Base-by-base conservation (phyloP, 2,888 invertebrate genomes). In the Brachyopa scutellaris region DNA sequence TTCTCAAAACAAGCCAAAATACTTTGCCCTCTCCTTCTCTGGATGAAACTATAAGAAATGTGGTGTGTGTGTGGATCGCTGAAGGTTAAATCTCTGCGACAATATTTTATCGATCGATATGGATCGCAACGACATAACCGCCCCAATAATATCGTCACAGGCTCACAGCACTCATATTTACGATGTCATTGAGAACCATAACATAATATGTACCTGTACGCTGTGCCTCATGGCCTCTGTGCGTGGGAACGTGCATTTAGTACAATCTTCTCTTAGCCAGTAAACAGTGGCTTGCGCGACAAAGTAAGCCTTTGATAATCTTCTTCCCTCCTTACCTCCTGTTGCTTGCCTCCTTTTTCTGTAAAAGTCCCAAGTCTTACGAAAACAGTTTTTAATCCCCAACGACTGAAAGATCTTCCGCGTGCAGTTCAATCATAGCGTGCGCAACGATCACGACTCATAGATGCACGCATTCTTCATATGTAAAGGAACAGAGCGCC, bases 351-450 rank as follows among this genome's bases (percentile, higher is more conserved):
- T 29, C 15, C 5, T 9, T 23, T 45, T 45, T 19, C 36, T 29
- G 15, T 21, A 4, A 15, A 49, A 26, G 26, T 61, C 29, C 23
- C 29, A 55, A 19, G 57, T 26, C 29, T 38, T 33, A 19, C 17
- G 15, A 47, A 59, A 51, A 69, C 21, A 42, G 26, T 64, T 76
- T 29, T 55, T n/a, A 73, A 40, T 13, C 23, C 13, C 9, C 40
- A 23, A 66, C 49, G 36, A 53, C 33, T 49, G 19, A 26, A 53
- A 45, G 47, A 74, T 79, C 40, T 53, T 40, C 82, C 59, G 77
- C 82, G 72, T 82, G 77, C 82, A 77, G 82, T 77, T 82, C 82
- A 82, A 82, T 82, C 82, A 82, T 82, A 82, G 82, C 82, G 82
- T 82, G 82, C 82, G 82, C 82, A 82, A 61, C 59, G 82, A 82